phyloP scores from a whole-genome alignment of 1,140 invertebrate species.

The Whitmania pigra region DNA sequence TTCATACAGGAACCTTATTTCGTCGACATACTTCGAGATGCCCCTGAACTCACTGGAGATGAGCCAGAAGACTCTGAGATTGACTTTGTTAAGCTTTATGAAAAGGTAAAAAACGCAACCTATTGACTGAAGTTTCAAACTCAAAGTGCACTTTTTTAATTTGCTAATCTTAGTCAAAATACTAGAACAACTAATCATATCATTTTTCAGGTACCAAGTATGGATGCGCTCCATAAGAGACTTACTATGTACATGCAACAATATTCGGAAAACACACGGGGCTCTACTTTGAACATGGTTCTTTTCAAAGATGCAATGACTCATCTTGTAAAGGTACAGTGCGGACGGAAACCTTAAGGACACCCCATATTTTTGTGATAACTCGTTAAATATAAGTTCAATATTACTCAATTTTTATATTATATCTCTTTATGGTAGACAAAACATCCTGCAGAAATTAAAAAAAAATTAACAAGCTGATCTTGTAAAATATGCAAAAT shows the following conservation, averaged over 20 bases:
- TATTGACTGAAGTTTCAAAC: too few relatives aligned
- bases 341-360: too few relatives aligned
- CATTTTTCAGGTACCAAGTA: slow-evolving; percentile 26
- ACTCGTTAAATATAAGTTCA: neutral
- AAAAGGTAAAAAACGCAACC: slow-evolving; percentile 50
- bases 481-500: too few relatives aligned
- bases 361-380: too few relatives aligned
- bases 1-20: slow-evolving; percentile 31
- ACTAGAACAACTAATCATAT: neutral
- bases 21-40: slow-evolving; percentile 56
- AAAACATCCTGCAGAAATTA: too few relatives aligned
- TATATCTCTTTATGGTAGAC: too few relatives aligned
- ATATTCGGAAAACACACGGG: slow-evolving; percentile 89
- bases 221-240: slow-evolving; percentile 62
- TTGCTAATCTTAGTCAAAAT: too few relatives aligned
- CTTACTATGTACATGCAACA: slow-evolving; percentile 85
- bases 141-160: too few relatives aligned
- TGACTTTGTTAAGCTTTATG: slow-evolving; percentile 84
- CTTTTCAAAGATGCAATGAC: slow-evolving; percentile 98
- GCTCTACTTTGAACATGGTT: slow-evolving; percentile 87
- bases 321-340: slow-evolving; percentile 73
- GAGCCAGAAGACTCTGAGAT: slow-evolving; percentile 75
- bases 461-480: too few relatives aligned
- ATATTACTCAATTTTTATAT: neutral
- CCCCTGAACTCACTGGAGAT: slow-evolving; percentile 88